Evolutionary conservation across 2,113 vertebrate species (phyloP), one percentile per base, ranked within the genome.

Genomic region (Erpornis zantholeuca): DNA sequence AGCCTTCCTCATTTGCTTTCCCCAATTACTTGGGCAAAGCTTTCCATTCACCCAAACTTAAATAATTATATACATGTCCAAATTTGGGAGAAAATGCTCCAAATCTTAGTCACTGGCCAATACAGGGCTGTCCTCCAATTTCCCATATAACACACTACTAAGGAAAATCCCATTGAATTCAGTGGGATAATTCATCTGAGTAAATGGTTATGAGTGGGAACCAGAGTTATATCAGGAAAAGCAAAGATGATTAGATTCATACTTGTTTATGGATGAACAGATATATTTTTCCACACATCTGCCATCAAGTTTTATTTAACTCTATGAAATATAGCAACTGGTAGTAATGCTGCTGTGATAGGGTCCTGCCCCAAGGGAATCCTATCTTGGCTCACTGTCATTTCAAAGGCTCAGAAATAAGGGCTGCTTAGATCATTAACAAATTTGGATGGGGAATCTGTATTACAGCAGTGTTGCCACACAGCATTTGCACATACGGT

Each of bases 391-490:
- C 68, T 85, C 0, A 1, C 47, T 90, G 50, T 56, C 52, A 49
- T 81, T 86, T 92, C 84, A 79, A 69, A 95, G 73, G 42, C 93
- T 89, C 31, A 68, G 86, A 90, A 82, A 70, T 47, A 81, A 66
- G 24, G 82, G 42, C 56, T 72, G 59, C 82, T 96, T 86, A 73
- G 57, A 80, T 92, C 24, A 73, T 64, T 83, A 86, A 80, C 40
- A 80, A 79, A 83, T 91, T 89, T 79, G 69, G 56, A 88, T 69
- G 54, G 36, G 78, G 83, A 89, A 86, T 71, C 72, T 86, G 93
- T 79, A 97, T 81, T 78, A 72, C 82, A 97, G 93, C 86, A 97
- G 66, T 85, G 50, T 79, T 94, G 82, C 72, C 88, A 93, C 94
- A 93, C 68, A 94, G 12, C 45, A 65, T 64, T 93, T 2, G 9